Percentiles rank a stretch among this genome's conserved stretches.
phyloP scores from a whole-genome alignment of 2,797 vertebrate genomes.

The Galagoides demidoff region DNA sequence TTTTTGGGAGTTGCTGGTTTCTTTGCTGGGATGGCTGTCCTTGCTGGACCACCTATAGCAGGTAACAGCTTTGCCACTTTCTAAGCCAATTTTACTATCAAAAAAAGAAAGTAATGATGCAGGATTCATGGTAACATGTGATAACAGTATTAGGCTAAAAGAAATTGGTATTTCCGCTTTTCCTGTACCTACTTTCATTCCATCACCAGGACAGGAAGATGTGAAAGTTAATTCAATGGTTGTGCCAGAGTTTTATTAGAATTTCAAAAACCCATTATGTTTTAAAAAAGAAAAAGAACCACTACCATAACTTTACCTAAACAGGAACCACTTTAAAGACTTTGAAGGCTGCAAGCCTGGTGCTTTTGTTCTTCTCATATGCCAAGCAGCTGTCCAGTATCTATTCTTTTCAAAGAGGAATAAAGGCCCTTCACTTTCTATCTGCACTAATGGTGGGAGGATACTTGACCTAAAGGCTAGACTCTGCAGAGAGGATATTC shows the following conservation, averaged over 20 bases:
- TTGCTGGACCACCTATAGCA: constrained; percentile 95
- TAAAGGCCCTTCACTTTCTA: not conserved
- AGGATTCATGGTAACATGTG: not conserved
- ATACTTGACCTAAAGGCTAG: not conserved
- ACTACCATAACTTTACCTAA: not conserved
- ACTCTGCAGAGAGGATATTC: not conserved
- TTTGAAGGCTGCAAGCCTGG: not conserved
- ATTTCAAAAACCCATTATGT: not conserved
- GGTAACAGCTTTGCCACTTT: constrained; percentile 85
- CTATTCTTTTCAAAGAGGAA: not conserved
- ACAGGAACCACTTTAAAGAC: not conserved
- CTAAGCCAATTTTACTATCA: not conserved
- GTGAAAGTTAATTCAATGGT: not conserved
- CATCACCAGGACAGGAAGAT: not conserved
- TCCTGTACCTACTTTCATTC: not conserved
- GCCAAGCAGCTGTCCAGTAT: not conserved
- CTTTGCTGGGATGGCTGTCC: constrained; percentile 93
- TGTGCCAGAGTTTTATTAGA: not conserved
- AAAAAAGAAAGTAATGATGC: constrained; percentile 59
- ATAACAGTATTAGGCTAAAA: not conserved
- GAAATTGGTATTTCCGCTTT: not conserved
- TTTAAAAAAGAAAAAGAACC: not conserved
- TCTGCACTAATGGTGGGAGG: not conserved
- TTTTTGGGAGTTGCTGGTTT: constrained; percentile 95
- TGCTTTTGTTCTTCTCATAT: not conserved